Conservation (phyloP, 2,797 vertebrate genomes). For the Hemibagrus guttatus region DNA sequence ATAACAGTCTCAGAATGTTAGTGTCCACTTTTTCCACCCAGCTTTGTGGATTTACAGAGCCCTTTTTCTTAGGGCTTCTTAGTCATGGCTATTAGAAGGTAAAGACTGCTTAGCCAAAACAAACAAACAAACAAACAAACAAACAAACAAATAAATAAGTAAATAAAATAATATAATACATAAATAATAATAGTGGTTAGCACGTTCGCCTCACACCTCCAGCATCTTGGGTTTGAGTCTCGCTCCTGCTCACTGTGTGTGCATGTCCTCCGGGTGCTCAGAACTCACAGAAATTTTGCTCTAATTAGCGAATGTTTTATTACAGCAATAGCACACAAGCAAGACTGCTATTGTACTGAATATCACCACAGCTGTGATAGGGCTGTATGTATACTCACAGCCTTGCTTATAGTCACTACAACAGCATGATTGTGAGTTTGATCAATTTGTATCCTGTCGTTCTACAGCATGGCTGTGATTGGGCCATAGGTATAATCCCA, state of each 20-base stretch:
- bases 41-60: not conserved
- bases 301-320: not conserved
- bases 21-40: constrained; percentile 8
- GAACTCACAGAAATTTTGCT: not conserved
- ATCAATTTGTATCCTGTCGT: too few relatives aligned
- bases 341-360: not conserved
- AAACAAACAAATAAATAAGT: too few relatives aligned
- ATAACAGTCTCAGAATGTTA: not conserved
- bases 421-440: too few relatives aligned
- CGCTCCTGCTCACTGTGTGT: too few relatives aligned
- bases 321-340: not conserved
- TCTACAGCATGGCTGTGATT: not conserved
- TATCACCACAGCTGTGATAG: not conserved
- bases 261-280: too few relatives aligned
- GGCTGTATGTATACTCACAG: too few relatives aligned
- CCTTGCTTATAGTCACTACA: too few relatives aligned
- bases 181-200: too few relatives aligned
- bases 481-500: not conserved
- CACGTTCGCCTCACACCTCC: too few relatives aligned
- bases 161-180: too few relatives aligned
- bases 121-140: too few relatives aligned
- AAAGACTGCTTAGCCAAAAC: not conserved
- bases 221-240: too few relatives aligned
- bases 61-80: not conserved
- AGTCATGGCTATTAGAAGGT: not conserved